phyloP scores from a whole-genome alignment of 2,888 invertebrate species.

The Chydorus sphaericus region DNA sequence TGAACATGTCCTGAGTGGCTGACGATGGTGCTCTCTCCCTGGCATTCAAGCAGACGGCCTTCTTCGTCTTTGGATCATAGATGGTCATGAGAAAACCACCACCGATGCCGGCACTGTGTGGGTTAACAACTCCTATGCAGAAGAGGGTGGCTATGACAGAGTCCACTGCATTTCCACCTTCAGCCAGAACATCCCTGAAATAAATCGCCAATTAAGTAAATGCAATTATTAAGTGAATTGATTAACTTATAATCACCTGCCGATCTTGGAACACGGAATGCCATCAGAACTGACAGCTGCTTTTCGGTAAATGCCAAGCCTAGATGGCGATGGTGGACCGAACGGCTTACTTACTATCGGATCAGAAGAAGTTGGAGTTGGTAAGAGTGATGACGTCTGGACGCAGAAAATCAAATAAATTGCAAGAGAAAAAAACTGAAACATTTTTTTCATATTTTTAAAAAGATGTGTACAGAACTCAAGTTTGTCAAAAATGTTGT shows the following conservation, averaged over 20 bases:
- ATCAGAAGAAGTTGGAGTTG: too few species aligned
- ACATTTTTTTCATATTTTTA: too few species aligned
- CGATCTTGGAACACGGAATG: not conserved
- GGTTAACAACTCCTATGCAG: slow-evolving; percentile 69
- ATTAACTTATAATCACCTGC: not conserved
- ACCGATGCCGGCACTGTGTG: slow-evolving; percentile 76
- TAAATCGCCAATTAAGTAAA: too few species aligned
- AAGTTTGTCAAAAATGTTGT: too few species aligned
- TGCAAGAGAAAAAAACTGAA: too few species aligned
- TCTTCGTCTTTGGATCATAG: slow-evolving; percentile 40
- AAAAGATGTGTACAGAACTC: too few species aligned
- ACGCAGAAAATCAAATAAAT: too few species aligned
- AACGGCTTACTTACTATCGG: too few species aligned
- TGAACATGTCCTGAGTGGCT: slow-evolving; percentile 53
- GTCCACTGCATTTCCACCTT: slow-evolving; percentile 62
- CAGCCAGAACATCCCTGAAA: slow-evolving; percentile 48
- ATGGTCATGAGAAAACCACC: slow-evolving; percentile 78
- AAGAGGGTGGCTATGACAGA: slow-evolving; percentile 71
- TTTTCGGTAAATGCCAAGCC: not conserved
- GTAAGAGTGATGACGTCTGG: too few species aligned
- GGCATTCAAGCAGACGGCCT: slow-evolving; percentile 50
- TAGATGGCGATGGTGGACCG: too few species aligned
- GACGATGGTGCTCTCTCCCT: slow-evolving; percentile 59
- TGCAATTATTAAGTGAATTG: too few species aligned
- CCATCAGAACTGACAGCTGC: not conserved